Conservation (phyloP, 53 echinoderm and acorn worm species). For the Henricia sp. region DNA sequence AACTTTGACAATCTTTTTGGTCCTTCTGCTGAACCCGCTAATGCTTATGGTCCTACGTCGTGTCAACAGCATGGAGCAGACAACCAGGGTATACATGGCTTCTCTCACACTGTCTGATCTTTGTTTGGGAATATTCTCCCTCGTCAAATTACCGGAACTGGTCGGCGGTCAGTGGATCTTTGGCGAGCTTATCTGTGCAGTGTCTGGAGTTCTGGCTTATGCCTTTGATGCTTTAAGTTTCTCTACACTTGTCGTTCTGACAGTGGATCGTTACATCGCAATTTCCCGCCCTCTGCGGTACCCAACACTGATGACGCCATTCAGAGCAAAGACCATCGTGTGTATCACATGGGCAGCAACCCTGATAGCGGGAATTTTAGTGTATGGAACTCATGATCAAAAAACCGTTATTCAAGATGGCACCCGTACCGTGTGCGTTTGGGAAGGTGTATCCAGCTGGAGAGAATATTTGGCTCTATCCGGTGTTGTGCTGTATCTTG, state of each 20-base stretch:
- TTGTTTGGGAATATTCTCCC: neutral
- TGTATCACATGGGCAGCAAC: neutral
- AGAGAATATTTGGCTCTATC: neutral
- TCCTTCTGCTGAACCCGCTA: neutral
- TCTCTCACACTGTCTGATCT: slow-evolving; percentile 3
- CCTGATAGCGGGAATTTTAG: neutral
- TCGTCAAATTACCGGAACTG: neutral
- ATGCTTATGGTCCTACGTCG: neutral
- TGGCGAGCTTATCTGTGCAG: neutral
- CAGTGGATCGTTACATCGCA: neutral
- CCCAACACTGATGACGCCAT: neutral
- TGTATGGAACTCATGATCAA: neutral
- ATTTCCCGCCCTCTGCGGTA: slow-evolving; percentile 6
- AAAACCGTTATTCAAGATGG: neutral
- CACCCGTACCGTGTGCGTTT: neutral
- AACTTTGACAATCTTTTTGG: neutral
- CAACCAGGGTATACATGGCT: slow-evolving; percentile 6
- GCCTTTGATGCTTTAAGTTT: neutral
- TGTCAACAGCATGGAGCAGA: neutral
- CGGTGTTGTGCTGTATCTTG: neutral
- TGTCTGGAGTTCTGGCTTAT: neutral
- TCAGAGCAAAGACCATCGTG: neutral
- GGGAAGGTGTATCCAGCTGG: neutral
- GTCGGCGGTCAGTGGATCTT: neutral
- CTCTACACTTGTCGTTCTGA: neutral